phyloP scores from a whole-genome alignment of 1,140 invertebrate species.

The Philaenus spumarius region DNA sequence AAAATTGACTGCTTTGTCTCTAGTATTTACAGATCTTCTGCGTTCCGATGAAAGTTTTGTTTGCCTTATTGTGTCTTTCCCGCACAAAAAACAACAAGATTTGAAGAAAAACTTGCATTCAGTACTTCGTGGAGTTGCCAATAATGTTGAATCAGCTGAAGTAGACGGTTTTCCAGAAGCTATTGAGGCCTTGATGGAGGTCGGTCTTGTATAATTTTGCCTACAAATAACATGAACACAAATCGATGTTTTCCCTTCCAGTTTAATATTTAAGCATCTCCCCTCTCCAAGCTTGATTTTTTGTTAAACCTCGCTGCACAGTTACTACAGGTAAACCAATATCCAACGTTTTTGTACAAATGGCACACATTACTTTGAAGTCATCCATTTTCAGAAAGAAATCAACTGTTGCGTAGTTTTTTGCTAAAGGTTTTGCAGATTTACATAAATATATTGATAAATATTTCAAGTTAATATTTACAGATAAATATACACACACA shows the following conservation, averaged over 20 bases:
- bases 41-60: neutral
- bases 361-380: no score
- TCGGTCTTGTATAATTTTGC: neutral
- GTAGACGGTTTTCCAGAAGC: neutral
- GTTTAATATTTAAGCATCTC: neutral
- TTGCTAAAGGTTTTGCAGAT: no score
- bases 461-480: no score
- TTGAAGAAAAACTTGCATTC: conserved; percentile 8
- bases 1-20: conserved; percentile 5
- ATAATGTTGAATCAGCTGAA: neutral
- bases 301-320: neutral
- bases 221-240: no score
- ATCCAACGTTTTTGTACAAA: conserved; percentile 8
- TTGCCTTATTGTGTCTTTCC: neutral
- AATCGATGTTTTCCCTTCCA: neutral
- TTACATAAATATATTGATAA: no score
- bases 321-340: conserved; percentile 5
- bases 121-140: conserved; percentile 1
- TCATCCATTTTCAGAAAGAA: no score
- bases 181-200: neutral
- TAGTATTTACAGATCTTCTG: neutral
- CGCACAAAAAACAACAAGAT: conserved; percentile 7
- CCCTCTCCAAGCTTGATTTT: neutral
- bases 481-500: no score
- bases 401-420: no score